phyloP scores from a whole-genome alignment of 2,113 vertebrate genomes.

The Myodes glareolus region DNA sequence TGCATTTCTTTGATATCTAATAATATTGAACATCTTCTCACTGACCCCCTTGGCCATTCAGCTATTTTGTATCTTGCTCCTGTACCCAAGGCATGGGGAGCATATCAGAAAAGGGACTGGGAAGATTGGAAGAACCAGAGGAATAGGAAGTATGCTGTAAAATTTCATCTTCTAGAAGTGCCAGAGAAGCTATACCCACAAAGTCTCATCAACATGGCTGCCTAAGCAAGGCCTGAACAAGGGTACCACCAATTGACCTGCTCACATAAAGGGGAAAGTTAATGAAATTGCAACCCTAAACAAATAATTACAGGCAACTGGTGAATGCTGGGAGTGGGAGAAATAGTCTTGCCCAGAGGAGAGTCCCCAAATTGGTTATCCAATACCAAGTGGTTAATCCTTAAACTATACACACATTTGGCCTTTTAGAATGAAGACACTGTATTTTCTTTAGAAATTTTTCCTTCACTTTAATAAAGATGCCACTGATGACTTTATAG shows the following conservation, averaged over 20 bases:
- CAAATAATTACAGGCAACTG: neutral
- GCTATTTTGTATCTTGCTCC: neutral
- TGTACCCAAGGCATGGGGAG: neutral
- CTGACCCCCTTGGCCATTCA: neutral
- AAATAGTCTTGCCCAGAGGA: neutral
- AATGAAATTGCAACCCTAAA: neutral
- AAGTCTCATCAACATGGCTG: neutral
- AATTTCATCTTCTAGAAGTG: neutral
- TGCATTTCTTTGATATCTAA: neutral
- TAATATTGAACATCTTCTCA: neutral
- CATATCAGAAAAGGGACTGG: neutral
- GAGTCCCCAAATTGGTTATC: neutral
- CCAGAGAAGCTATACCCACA: neutral
- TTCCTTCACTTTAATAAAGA: neutral
- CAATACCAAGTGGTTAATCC: neutral
- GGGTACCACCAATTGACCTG: neutral
- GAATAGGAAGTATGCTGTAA: neutral
- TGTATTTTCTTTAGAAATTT: constrained; percentile 9
- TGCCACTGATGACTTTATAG: neutral
- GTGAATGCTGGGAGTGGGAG: neutral
- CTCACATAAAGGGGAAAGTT: neutral
- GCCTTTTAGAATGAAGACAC: neutral
- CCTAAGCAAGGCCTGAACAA: neutral
- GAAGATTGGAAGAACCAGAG: neutral
- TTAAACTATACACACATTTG: neutral